phyloP scores from a whole-genome alignment of 2,888 invertebrate species.

The Tridacna crocea region DNA sequence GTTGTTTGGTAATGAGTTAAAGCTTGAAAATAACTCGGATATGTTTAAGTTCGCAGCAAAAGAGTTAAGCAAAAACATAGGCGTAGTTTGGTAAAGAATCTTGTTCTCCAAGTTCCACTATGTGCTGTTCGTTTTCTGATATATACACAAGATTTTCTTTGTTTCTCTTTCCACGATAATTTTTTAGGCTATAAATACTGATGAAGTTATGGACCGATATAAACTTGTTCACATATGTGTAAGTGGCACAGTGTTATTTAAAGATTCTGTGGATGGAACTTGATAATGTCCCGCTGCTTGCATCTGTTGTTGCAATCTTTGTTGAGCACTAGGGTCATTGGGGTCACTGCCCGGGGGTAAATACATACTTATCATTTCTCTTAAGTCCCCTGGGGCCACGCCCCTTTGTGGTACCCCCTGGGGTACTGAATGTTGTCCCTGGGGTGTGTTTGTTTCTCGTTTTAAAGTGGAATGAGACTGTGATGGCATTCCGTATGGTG shows the following conservation, averaged over 20 bases:
- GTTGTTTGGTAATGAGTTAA: too few species aligned
- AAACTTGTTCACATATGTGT: slow-evolving; percentile 87
- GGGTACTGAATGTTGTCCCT: slow-evolving; percentile 84
- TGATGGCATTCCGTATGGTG: slow-evolving; percentile 77
- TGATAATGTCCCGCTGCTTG: slow-evolving; percentile 74
- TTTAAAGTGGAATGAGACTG: slow-evolving; percentile 71
- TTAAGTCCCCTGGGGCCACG: slow-evolving; percentile 86
- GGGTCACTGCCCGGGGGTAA: slow-evolving; percentile 87
- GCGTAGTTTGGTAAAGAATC: too few species aligned
- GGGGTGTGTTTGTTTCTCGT: slow-evolving; percentile 74
- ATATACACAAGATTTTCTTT: background rate
- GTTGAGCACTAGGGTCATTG: slow-evolving; percentile 73
- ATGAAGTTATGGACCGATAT: background rate
- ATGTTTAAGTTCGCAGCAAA: too few species aligned
- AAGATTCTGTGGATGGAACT: slow-evolving; percentile 86
- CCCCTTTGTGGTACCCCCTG: slow-evolving; percentile 79
- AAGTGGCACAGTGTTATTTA: slow-evolving; percentile 87
- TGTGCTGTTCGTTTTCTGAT: background rate
- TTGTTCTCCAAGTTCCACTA: background rate
- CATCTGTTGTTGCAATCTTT: slow-evolving; percentile 75
- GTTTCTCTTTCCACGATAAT: background rate
- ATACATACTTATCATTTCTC: slow-evolving; percentile 92
- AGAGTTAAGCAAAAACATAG: too few species aligned
- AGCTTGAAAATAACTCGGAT: too few species aligned
- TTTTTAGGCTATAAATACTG: background rate